phyloP scores from a whole-genome alignment of 1,140 invertebrate genomes.

The Hestina assimilis region DNA sequence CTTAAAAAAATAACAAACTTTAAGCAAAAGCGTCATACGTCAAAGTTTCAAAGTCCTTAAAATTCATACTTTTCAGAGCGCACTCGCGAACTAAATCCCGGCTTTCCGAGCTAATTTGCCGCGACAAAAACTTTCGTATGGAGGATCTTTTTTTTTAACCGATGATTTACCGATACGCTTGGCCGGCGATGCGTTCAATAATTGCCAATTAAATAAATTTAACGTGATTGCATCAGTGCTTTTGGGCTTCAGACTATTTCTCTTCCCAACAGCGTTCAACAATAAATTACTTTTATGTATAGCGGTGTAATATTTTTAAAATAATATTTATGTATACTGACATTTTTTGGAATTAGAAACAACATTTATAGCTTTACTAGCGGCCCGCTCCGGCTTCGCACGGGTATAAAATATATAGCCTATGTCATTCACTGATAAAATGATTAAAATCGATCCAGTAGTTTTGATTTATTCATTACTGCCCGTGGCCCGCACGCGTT shows the following conservation, averaged over 20 bases:
- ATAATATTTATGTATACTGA: too few species aligned
- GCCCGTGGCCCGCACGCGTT: too few species aligned
- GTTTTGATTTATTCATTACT: too few species aligned
- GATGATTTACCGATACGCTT: conserved; percentile 10
- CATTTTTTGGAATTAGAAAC: too few species aligned
- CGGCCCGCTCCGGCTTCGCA: too few species aligned
- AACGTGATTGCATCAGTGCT: conserved; percentile 19
- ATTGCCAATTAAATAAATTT: conserved; percentile 28
- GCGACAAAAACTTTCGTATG: neutral
- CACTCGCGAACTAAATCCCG: conserved; percentile 4
- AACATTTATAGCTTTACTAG: too few species aligned
- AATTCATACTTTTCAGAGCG: conserved; percentile 12
- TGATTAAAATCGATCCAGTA: too few species aligned
- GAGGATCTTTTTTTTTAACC: neutral
- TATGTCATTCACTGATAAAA: too few species aligned
- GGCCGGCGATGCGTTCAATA: conserved; percentile 14
- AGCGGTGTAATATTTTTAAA: conserved; percentile 12
- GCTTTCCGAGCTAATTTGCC: neutral
- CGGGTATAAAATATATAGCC: too few species aligned
- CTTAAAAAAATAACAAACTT: too few species aligned
- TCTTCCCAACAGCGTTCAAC: conserved; percentile 11
- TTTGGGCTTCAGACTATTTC: conserved; percentile 8
- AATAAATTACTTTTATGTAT: conserved; percentile 9
- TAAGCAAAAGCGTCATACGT: neutral
- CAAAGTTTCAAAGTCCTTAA: conserved; percentile 9